Percentiles rank a stretch among this genome's conserved stretches.
These are phyloP conservation scores for Psix sp. DNA, from an alignment of 1,140 invertebrate species.

Conservation along the genomic window DNA sequence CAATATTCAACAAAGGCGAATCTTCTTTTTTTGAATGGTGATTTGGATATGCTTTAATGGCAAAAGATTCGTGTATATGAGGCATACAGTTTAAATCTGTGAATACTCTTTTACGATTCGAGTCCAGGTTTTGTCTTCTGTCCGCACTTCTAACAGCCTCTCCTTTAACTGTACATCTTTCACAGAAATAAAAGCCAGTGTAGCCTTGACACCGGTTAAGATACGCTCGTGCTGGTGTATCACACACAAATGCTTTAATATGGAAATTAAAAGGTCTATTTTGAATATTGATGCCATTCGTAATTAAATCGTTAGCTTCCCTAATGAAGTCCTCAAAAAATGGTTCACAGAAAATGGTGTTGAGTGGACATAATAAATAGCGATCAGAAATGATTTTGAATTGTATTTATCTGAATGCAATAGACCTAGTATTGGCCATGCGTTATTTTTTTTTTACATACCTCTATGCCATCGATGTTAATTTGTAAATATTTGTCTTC, in stretches of 20 bases:
- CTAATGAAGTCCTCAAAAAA: not conserved
- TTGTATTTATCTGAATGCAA: too few species aligned
- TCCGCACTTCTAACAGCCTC: not conserved
- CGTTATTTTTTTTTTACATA: too few species aligned
- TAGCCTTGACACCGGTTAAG: conserved; percentile 5
- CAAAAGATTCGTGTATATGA: not conserved
- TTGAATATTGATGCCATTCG: not conserved
- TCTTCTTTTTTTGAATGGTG: not conserved
- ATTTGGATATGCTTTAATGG: not conserved
- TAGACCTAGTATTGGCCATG: too few species aligned
- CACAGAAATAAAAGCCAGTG: conserved; percentile 3
- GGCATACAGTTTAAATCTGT: not conserved
- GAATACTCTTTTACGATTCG: not conserved
- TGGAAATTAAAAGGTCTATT: not conserved
- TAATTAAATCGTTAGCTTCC: not conserved
- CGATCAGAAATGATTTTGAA: too few species aligned
- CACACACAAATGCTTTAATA: not conserved
- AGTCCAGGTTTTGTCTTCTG: not conserved
- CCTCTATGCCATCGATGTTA: too few species aligned
- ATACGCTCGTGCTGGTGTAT: not conserved
- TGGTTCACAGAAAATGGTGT: not conserved
- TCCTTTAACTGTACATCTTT: conserved; percentile 3
- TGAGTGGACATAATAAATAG: too few species aligned
- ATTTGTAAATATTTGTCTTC: too few species aligned
- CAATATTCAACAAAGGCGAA: not conserved